Evolutionary conservation across 2,797 vertebrate genomes (phyloP), one percentile per base, ranked within the genome.

Genomic region (Cirrhinus mrigala): DNA sequence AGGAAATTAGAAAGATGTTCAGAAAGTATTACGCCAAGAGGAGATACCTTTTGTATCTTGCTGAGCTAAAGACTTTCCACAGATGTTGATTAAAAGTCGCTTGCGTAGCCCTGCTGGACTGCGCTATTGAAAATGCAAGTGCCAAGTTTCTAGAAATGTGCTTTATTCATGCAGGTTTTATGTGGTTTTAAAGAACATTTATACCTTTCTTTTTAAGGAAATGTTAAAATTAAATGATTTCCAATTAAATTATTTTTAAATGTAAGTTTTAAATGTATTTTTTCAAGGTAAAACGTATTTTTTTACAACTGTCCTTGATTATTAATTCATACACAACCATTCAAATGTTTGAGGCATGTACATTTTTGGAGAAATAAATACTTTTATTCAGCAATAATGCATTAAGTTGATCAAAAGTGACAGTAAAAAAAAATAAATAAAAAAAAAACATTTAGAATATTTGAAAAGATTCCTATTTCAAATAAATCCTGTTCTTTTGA

Each of bases 11-110:
- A 54, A 83, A 64, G 56, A 54, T 73, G 22, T 33, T 68, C 29
- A 52, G 52, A 44, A 79, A 64, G 58, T 29, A 27, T 22, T 68
- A 48, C 18, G 18, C 46, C 77, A 60, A 33, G 76, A 24, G 64
- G 58, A 79, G 56, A 40, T 48, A 40, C 58, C 58, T 29, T 33
- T 66, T 48, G 78, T 52, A 22, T 66, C 78, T 66, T 68, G 60
- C 62, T 29, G 78, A 83, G 44, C 33, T 66, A 24, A 54, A 66
- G 29, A 83, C 60, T 68, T 52, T 79, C 1, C 24, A 54, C 8
- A 52, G 20, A 66, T 40, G 29, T 68, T 76, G 60, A 77, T 76
- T 83, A 75, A 52, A 37, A 64, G 58, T 27, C 20, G n/a, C 44
- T 76, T 18, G 46, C 9, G 0, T 37, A 20, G 71, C 58, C 52